Conservation (phyloP, 2,113 vertebrate genomes). For the Malurus melanocephalus region DNA sequence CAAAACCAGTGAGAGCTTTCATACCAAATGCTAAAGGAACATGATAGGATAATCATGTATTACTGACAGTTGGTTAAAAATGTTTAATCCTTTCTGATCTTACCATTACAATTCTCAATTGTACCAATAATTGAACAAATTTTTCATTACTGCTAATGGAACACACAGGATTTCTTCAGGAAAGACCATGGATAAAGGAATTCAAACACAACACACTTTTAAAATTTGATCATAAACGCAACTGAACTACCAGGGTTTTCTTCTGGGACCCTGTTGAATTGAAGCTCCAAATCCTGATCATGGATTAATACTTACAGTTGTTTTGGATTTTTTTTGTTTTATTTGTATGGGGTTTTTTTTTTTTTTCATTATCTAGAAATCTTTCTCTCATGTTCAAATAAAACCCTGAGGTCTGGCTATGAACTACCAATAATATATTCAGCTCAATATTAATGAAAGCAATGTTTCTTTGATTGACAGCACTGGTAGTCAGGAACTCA, state of each 20-base stretch:
- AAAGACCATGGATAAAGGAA: not conserved
- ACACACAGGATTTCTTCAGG: not conserved
- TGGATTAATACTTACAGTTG: not conserved
- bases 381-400: not conserved
- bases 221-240: not conserved
- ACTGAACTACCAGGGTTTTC: not conserved
- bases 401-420: not conserved
- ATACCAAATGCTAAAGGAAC: not conserved
- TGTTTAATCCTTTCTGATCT: not conserved
- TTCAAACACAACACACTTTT: not conserved
- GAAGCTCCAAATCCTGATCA: not conserved
- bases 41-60: not conserved
- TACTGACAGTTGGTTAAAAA: not conserved
- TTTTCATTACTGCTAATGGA: not conserved
- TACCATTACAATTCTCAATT: not conserved
- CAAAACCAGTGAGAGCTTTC: not conserved
- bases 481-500: not conserved
- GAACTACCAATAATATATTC: not conserved
- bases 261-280: not conserved
- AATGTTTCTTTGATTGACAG: not conserved
- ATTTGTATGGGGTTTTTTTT: not conserved
- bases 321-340: not conserved
- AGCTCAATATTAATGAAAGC: not conserved
- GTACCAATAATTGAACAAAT: not conserved
- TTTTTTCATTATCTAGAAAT: not conserved